A percentile compares a stretch with the other conserved stretches of the same genome.
Evolutionary conservation across 37 sponge, comb jelly and placozoan genomes (phyloP).

Genomic region (Amphimedon queenslandica): DNA sequence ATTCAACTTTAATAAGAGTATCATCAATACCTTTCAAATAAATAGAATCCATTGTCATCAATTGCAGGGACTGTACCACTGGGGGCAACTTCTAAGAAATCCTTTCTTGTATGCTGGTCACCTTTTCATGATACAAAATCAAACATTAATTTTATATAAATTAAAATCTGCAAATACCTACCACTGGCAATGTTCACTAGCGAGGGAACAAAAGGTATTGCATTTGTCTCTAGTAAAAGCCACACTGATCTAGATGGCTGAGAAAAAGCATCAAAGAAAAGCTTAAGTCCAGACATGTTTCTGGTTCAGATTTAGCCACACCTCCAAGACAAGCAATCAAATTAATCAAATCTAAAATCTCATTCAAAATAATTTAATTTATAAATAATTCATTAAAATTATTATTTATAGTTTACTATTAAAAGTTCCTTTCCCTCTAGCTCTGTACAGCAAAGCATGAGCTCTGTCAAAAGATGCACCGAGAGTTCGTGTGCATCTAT

Average conservation of each 20-base stretch:
- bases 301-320: too few relatives aligned
- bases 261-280: conserved; percentile 74
- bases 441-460: conserved; percentile 60
- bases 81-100: conserved; percentile 40
- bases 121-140: not conserved
- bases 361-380: not conserved
- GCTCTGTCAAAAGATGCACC: conserved; percentile 65
- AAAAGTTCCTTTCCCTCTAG: conserved; percentile 38
- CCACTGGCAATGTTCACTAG: conserved; percentile 59
- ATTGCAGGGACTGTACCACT: conserved; percentile 58
- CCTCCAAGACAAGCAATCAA: too few relatives aligned
- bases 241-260: conserved; percentile 66
- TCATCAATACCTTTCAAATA: conserved; percentile 62
- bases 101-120: conserved; percentile 21
- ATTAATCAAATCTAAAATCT: too few relatives aligned
- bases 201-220: conserved; percentile 30
- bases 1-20: not conserved
- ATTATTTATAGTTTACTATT: not conserved
- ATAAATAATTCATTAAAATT: not conserved
- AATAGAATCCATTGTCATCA: conserved; percentile 62
- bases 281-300: conserved; percentile 38
- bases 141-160: not conserved
- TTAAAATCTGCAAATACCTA: conserved; percentile 12
- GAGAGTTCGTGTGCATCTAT: conserved; percentile 42
- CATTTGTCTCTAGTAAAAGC: conserved; percentile 57